Evolutionary conservation across 2,113 vertebrate species (phyloP).

Genomic region (Micromys minutus): DNA sequence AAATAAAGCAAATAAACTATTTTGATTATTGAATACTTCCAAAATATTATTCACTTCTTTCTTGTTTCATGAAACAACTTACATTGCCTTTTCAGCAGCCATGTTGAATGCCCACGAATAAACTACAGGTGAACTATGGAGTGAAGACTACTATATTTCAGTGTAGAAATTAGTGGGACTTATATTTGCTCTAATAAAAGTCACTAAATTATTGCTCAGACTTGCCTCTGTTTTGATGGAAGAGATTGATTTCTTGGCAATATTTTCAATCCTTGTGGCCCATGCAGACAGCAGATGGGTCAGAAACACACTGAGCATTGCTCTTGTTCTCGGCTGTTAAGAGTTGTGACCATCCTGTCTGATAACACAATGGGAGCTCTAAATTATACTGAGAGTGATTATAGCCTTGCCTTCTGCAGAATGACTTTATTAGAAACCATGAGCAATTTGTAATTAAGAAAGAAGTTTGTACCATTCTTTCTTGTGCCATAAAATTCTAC

Average conservation of each 20-base stretch:
- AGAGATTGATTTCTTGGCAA: constrained; percentile 70
- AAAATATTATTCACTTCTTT: not conserved
- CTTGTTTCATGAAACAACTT: not conserved
- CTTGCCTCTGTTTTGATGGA: constrained; percentile 60
- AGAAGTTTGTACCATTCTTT: constrained; percentile 57
- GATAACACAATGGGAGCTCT: constrained; percentile 62
- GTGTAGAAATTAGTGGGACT: constrained; percentile 47
- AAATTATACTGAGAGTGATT: constrained; percentile 61
- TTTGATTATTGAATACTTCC: not conserved
- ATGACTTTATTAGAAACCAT: constrained; percentile 61
- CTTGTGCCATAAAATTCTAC: constrained; percentile 46
- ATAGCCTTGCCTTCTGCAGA: constrained; percentile 60
- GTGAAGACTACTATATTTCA: constrained; percentile 35
- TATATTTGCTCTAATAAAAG: constrained; percentile 56
- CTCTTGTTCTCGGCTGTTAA: constrained; percentile 54
- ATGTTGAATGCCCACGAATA: not conserved
- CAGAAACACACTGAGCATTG: constrained; percentile 64
- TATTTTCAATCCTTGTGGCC: constrained; percentile 46
- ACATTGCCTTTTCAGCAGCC: constrained; percentile 8
- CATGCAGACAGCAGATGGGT: constrained; percentile 72
- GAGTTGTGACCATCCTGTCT: constrained; percentile 67
- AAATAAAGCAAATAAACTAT: not conserved
- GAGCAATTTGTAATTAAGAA: constrained; percentile 73
- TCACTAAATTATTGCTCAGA: not conserved
- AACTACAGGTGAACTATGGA: not conserved